Conservation (phyloP, 2,113 vertebrate genomes). For the Alectura lathami region DNA sequence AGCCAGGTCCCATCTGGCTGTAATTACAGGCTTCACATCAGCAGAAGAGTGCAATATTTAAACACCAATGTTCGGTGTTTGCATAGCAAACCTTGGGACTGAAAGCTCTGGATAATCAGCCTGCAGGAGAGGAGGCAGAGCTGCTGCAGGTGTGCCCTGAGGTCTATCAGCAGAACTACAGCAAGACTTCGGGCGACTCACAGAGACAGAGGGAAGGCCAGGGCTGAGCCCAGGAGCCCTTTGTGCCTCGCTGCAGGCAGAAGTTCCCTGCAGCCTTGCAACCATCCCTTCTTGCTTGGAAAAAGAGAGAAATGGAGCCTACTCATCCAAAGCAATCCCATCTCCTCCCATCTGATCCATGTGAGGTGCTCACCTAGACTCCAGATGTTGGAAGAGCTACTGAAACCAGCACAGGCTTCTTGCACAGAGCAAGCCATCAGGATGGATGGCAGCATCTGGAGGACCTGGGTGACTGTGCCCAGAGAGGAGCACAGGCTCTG, state of each 20-base stretch:
- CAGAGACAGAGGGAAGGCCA: background rate
- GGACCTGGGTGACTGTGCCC: background rate
- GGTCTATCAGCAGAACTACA: background rate
- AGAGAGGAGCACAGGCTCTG: background rate
- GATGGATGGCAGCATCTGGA: background rate
- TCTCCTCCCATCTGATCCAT: background rate
- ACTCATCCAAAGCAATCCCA: background rate
- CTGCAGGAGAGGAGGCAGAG: background rate
- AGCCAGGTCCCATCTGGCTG: conserved; percentile 70
- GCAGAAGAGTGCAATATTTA: conserved; percentile 65
- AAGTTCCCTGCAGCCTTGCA: background rate
- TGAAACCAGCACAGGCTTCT: background rate
- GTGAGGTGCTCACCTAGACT: background rate
- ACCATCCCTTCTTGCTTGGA: background rate
- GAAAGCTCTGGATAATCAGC: conserved; percentile 60
- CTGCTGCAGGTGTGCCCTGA: conserved; percentile 1
- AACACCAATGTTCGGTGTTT: conserved; percentile 70
- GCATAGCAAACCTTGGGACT: conserved; percentile 58
- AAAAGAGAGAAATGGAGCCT: background rate
- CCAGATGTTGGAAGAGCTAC: background rate
- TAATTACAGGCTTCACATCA: conserved; percentile 72
- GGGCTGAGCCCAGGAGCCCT: background rate
- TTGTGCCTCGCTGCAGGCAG: fast-evolving
- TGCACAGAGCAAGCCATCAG: background rate
- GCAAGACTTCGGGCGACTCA: background rate